phyloP scores from a whole-genome alignment of 2,113 vertebrate genomes.

The Limnothrissa miodon region DNA sequence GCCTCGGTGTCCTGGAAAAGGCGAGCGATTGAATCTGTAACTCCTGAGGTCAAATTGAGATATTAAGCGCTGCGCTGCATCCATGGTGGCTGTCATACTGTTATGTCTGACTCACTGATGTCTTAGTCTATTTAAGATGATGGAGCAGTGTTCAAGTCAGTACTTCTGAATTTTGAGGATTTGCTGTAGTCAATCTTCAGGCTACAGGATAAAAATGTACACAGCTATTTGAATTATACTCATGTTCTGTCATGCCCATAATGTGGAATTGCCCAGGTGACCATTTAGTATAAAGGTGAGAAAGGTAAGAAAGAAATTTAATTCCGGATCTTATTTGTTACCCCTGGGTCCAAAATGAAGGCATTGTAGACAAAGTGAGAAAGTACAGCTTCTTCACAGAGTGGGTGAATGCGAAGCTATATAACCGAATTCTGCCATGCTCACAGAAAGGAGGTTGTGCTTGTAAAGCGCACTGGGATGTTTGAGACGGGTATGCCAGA shows the following conservation, averaged over 20 bases:
- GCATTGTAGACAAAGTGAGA: background rate
- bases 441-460: conserved; percentile 72
- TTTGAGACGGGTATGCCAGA: conserved; percentile 88
- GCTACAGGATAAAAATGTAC: too few relatives aligned
- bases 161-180: too few relatives aligned
- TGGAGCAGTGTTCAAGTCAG: background rate
- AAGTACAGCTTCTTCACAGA: background rate
- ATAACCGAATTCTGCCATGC: background rate
- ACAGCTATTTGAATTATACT: too few relatives aligned
- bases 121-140: background rate
- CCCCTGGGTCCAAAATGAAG: background rate
- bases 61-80: background rate
- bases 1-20: conserved; percentile 86
- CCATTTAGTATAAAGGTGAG: too few relatives aligned
- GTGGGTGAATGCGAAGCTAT: background rate
- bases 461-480: conserved; percentile 70
- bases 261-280: too few relatives aligned
- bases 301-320: too few relatives aligned
- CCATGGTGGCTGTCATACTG: background rate
- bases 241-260: too few relatives aligned
- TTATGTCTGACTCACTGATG: background rate
- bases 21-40: conserved; percentile 58
- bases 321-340: background rate
- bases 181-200: too few relatives aligned
- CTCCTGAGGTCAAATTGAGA: background rate